Base-by-base conservation (phyloP, 23 tunicate genomes). In the Trididemnum miniatum region DNA sequence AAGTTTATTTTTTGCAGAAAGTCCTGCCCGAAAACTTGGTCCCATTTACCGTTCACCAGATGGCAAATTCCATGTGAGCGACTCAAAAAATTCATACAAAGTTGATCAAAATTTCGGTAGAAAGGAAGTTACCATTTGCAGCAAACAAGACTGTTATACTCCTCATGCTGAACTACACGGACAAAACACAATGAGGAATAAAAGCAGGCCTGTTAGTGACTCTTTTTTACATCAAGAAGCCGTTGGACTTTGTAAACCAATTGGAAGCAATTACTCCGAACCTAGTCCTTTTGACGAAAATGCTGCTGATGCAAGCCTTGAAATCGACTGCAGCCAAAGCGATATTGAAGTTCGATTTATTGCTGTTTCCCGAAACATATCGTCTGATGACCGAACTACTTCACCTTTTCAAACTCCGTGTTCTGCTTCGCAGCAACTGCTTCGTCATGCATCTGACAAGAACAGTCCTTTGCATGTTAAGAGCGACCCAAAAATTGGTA, bases 261-360 rank as follows among this genome's bases (percentile, higher is more conserved):
- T 32, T 54, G 74, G 20, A 1, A 20, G 29, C 20, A 20, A 35
- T 12, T 4, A 69, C 2, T 37, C 29, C n/a, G 75, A 69, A n/a
- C 26, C 5, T 12, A 26, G 29, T 3, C 15, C 5, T 3, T 4
- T 12, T n/a, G 67, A 3, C 5, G 67, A 62, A 24, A 26, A 62
- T 12, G 26, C 4, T 22, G 79, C 37, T 0, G 83, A 67, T n/a
- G 51, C 83, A 15, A 72, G 77, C 38, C 51, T 85, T 1, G 97
- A 92, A 62, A 92, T 92, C 26, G 97, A 92, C 52, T 92, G 97
- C 78, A 87, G 92, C 59, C 83, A 80, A n/a, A 92, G 97, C 72
- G 84, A 92, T 73, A 87, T 92, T 51, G 91, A 92, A 78, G 97
- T 92, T 40, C 88, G 97, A 2, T 87, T 66, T 71, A 34, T 86